phyloP scores from a whole-genome alignment of 2,888 invertebrate species.

The Myopa testacea region DNA sequence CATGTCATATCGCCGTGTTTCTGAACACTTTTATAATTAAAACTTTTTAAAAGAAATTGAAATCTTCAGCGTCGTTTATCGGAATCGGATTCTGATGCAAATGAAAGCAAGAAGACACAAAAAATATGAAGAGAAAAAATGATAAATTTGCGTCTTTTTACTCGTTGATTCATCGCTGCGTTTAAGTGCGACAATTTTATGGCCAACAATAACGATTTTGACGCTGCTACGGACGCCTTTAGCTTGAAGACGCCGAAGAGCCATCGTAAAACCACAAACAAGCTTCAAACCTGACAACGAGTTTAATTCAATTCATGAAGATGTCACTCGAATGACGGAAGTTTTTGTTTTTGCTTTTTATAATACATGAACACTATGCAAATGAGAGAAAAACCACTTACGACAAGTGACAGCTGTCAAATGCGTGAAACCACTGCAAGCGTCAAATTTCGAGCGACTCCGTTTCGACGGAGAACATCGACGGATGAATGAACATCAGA shows the following conservation, averaged over 20 bases:
- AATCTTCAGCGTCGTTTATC: neutral
- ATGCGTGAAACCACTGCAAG: neutral
- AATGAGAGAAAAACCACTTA: constrained; percentile 3
- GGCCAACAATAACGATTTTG: neutral
- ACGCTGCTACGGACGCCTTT: no score
- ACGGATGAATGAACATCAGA: neutral
- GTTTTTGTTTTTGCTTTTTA: neutral
- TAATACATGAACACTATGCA: neutral
- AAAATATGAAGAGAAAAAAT: no score
- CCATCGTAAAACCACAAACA: neutral
- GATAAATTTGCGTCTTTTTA: no score
- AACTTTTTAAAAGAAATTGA: no score
- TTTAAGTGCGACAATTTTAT: neutral
- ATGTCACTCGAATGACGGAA: constrained; percentile 41
- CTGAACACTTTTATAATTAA: neutral
- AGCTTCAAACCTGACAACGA: neutral
- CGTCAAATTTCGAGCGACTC: neutral
- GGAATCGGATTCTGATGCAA: neutral
- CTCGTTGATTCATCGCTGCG: no score
- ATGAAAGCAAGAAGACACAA: neutral
- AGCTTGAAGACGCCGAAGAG: no score
- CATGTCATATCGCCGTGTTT: neutral
- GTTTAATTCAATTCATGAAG: constrained; percentile 24
- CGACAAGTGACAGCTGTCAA: constrained; percentile 2
- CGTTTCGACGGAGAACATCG: neutral